Conservation (phyloP, 1,140 invertebrate species). For the Caenorhabditis briggsae region DNA sequence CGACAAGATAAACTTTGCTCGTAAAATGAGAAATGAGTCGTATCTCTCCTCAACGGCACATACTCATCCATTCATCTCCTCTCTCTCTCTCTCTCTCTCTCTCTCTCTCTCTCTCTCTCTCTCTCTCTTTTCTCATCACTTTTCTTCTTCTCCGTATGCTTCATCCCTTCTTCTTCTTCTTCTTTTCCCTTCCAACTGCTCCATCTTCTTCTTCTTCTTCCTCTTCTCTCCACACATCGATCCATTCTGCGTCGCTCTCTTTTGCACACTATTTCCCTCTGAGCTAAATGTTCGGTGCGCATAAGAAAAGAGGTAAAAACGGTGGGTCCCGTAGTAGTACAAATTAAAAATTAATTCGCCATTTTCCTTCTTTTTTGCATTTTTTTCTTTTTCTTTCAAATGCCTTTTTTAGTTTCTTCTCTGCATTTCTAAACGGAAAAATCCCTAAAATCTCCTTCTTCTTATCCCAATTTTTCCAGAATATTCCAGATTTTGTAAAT, state of each 20-base stretch:
- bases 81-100: not conserved
- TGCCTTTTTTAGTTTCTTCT: too few species aligned
- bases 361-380: not conserved
- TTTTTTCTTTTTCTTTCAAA: too few species aligned
- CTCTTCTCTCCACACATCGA: not conserved
- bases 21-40: conserved; percentile 11
- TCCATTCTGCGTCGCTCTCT: not conserved
- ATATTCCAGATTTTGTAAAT: too few species aligned
- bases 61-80: not conserved
- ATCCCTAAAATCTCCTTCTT: too few species aligned
- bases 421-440: too few species aligned
- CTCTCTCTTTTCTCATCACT: not conserved
- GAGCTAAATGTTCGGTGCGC: not conserved
- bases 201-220: not conserved
- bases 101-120: not conserved
- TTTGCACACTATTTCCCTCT: not conserved
- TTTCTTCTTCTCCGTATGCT: not conserved
- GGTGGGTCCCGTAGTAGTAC: not conserved
- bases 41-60: conserved; percentile 15
- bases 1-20: not conserved
- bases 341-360: not conserved
- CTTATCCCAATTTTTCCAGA: too few species aligned
- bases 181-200: not conserved
- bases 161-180: not conserved
- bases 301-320: not conserved